Base-by-base conservation (phyloP, 2,797 vertebrate genomes). In the Scolopax bukidnonensis region DNA sequence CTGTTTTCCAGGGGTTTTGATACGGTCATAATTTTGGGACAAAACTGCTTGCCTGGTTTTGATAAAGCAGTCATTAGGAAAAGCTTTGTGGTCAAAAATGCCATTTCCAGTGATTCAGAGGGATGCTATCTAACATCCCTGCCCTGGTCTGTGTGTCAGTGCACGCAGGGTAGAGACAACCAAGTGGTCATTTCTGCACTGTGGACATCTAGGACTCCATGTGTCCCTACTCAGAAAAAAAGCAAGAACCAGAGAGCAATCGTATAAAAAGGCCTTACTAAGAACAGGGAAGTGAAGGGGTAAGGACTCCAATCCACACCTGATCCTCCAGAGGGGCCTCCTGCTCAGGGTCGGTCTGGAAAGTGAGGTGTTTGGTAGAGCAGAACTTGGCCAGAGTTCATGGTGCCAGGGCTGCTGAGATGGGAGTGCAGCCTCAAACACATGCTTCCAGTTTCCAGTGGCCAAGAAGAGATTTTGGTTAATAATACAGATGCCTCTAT, bases 121-220 rank as follows among this genome's bases (percentile, higher is more conserved):
- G 57, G n/a, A 60, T 60, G 14, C 17, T 83, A 1, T 78, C n/a
- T 43, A 63, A 25, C 7, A n/a, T 43, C 51, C 16, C 43, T 89
- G 11, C 27, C 68, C 16, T 73, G 24, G 28, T 68, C 41, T 50
- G 28, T 38, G 15, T 27, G 47, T 73, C 70, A 51, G 27, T 11
- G 19, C 64, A 43, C 9, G 32, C 41, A 32, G 32, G 36, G 36
- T 83, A 68, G 32, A 85, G 51, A 45, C 47, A 84, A 12, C 9
- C 21, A 23, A 16, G 53, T 0, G 0, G 11, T 47, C 16, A 15
- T 40, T 63, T 74, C 77, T 3, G 3, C 10, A 17, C 6, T 0
- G 0, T 57, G 57, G 64, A 70, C 47, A 38, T 48, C 25, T 33
- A 88, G 0, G 0, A 43, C 28, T 56, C 36, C 2, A 0, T 19